Evolutionary conservation across 2,888 invertebrate species (phyloP), one percentile per base, ranked within the genome.

Genomic region (Orchesellides sinensis): DNA sequence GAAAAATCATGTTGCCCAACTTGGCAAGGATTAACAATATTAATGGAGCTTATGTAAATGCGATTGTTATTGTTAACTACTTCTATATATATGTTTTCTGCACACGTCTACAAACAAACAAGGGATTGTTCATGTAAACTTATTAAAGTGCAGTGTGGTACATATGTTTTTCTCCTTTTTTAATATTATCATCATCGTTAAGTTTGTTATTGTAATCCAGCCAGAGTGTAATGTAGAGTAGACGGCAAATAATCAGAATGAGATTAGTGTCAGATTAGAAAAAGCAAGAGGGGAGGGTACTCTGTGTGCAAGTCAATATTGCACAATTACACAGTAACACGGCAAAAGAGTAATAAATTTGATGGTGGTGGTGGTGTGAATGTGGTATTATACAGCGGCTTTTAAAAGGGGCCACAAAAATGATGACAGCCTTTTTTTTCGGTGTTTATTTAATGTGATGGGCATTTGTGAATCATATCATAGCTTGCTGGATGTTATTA

Each of bases 181-280:
- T 56, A 8, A 25, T 40, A 40, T 40, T 45, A 47, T 19, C 35
- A 52, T 61, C 27, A 21, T 27, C n/a, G n/a, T n/a, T n/a, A n/a
- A n/a, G n/a, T n/a, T n/a, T n/a, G n/a, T n/a, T n/a, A n/a, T n/a
- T n/a, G n/a, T n/a, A n/a, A n/a, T n/a, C n/a, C n/a, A n/a, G n/a
- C n/a, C n/a, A n/a, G n/a, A n/a, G n/a, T 12, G 25, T 19, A 27
- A 49, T 29, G 19, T 47, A 5, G 4, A 61, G 61, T 70, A 45
- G 70, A 52, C 21, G 68, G 74, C 56, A 81, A 81, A 81, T 82
- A 84, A 85, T 87, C 83, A 83, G 56, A 83, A 84, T 81, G 83
- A 85, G 87, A 86, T 87, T 86, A 87, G 75, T 86, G 87, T 87
- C 87, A 86, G 87, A 87, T 87, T 85, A 87, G 81, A 73, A 77